A percentile compares a stretch with the other conserved stretches of the same genome.
These are phyloP conservation scores for Muntiacus reevesi DNA, from an alignment of 2,113 vertebrate genomes.

Conservation along the genomic window DNA sequence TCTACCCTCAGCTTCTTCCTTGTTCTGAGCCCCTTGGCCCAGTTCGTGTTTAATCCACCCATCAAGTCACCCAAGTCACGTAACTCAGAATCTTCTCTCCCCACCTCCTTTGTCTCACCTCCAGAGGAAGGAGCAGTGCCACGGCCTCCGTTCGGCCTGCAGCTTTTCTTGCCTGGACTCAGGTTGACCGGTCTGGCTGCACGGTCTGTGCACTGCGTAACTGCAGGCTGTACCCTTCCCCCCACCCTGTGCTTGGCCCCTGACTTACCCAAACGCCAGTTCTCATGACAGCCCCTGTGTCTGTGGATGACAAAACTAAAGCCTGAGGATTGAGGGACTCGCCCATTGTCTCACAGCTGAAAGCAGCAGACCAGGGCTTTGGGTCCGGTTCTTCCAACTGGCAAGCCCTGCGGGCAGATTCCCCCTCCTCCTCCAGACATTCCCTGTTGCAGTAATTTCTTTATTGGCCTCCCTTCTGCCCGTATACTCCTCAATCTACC, in stretches of 20 bases:
- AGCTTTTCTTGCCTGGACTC: neutral
- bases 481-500: neutral
- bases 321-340: neutral
- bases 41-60: neutral
- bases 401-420: neutral
- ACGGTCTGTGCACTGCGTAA: fast-evolving
- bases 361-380: neutral
- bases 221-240: neutral
- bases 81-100: neutral
- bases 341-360: neutral
- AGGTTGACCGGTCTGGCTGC: neutral
- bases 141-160: neutral
- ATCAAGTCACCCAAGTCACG: neutral
- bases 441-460: neutral
- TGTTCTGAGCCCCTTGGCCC: neutral
- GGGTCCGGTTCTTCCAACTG: neutral
- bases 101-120: neutral
- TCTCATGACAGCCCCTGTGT: neutral
- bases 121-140: neutral
- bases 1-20: neutral
- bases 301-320: neutral
- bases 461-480: neutral
- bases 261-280: neutral
- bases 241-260: neutral
- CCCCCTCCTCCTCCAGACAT: neutral